Conservation (phyloP, 2,888 invertebrate species). For the Acanthosepion esculentum region DNA sequence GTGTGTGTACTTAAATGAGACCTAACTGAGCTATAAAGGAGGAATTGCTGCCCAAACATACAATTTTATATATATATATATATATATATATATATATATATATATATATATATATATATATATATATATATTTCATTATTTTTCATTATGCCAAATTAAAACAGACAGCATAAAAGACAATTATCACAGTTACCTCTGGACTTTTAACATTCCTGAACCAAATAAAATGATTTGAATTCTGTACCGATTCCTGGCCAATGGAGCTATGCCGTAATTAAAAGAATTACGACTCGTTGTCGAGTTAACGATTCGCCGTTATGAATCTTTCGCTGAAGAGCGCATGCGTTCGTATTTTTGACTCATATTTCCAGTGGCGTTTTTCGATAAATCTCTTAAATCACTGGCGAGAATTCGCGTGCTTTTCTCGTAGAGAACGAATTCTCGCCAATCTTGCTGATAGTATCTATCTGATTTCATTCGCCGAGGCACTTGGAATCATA, state of each 20-base stretch:
- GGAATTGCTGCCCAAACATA: too few relatives aligned
- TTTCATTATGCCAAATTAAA: too few relatives aligned
- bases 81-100: too few relatives aligned
- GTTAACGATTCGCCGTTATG: not conserved
- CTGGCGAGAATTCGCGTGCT: conserved; percentile 33
- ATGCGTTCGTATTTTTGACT: not conserved
- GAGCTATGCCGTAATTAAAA: not conserved
- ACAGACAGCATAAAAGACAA: too few relatives aligned
- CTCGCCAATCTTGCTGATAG: not conserved
- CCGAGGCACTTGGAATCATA: not conserved
- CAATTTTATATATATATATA: too few relatives aligned
- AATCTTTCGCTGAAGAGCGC: not conserved
- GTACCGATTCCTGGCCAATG: not conserved
- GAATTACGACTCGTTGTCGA: not conserved
- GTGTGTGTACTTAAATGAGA: too few relatives aligned
- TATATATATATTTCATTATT: too few relatives aligned
- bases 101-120: too few relatives aligned
- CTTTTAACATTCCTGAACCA: not conserved
- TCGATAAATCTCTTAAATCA: conserved; percentile 18
- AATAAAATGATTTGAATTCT: not conserved
- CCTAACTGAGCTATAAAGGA: too few relatives aligned
- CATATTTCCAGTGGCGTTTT: conserved; percentile 33
- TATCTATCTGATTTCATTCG: not conserved
- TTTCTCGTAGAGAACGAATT: not conserved
- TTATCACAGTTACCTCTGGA: too few relatives aligned